Percentiles rank a stretch among this genome's conserved stretches.
Conservation (phyloP, 1,140 invertebrate genomes). For the Microplitis demolitor region DNA sequence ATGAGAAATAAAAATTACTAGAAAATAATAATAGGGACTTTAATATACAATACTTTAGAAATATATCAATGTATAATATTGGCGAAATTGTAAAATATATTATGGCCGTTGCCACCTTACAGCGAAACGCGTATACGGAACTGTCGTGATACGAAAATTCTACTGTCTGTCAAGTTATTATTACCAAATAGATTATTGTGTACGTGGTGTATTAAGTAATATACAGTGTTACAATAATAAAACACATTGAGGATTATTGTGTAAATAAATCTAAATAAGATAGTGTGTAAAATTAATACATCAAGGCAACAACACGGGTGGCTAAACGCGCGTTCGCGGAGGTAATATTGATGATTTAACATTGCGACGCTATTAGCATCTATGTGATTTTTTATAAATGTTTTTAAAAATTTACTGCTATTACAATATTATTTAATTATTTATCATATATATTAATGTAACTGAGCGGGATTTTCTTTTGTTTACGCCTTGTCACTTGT, state of each 20-base stretch:
- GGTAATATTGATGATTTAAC: slow-evolving; percentile 55
- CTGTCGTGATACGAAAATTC: slow-evolving; percentile 41
- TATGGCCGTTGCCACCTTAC: slow-evolving; percentile 59
- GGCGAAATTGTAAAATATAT: slow-evolving; percentile 58
- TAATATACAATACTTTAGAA: not conserved
- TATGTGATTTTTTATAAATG: not conserved
- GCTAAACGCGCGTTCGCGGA: slow-evolving; percentile 50
- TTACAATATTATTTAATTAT: not conserved
- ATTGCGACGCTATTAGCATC: slow-evolving; percentile 41
- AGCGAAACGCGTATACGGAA: slow-evolving; percentile 52
- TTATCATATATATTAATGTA: not conserved
- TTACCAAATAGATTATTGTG: slow-evolving; percentile 20
- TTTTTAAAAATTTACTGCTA: not conserved
- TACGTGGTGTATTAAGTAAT: slow-evolving; percentile 30
- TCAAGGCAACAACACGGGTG: slow-evolving; percentile 46
- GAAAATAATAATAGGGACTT: slow-evolving; percentile 16
- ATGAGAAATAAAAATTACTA: not conserved
- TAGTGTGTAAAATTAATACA: not conserved
- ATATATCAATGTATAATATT: slow-evolving; percentile 37
- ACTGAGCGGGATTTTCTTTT: slow-evolving; percentile 47
- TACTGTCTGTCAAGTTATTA: slow-evolving; percentile 8
- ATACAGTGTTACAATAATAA: slow-evolving; percentile 7
- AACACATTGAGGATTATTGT: not conserved
- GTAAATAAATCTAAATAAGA: slow-evolving; percentile 25
- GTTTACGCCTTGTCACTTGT: slow-evolving; percentile 59